Evolutionary conservation across 2,888 invertebrate species (phyloP), one percentile per base, ranked within the genome.

Genomic region (Phyto melanocephala): DNA sequence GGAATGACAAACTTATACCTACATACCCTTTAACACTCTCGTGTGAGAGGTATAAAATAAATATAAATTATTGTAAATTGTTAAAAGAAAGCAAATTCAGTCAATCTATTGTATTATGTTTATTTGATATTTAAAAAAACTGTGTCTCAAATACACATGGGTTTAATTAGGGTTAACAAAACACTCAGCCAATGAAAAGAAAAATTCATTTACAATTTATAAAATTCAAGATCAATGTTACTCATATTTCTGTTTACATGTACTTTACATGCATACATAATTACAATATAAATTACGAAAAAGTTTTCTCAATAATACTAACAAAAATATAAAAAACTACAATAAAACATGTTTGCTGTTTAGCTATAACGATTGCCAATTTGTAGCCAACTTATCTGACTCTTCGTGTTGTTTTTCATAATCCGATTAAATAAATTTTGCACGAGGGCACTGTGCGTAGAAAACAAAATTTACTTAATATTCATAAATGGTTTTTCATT

Each of bases 141-240:
- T n/a, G n/a, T n/a, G n/a, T n/a, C n/a, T n/a, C n/a, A n/a, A n/a
- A n/a, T n/a, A n/a, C n/a, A n/a, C n/a, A n/a, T n/a, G n/a, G n/a
- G n/a, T n/a, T n/a, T n/a, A n/a, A n/a, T n/a, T n/a, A n/a, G n/a
- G n/a, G n/a, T 63, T 33, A 17, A 28, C 17, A 40, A 58, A 28
- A 40, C 11, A 35, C n/a, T 33, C 42, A 22, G 40, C 40, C 33
- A 75, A 40, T 47, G 15, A 58, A 75, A 75, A 67, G 45, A 50
- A 47, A 67, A 58, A 56, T 10, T n/a, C n/a, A n/a, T n/a, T n/a
- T n/a, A n/a, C n/a, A n/a, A n/a, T n/a, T n/a, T n/a, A n/a, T 17
- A 17, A 63, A 65, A 42, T 82, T 82, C 82, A 82, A 82, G 82
- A 82, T 82, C 82, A 82, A 82, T 82, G 82, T 75, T 79, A 79